A percentile compares a stretch with the other conserved stretches of the same genome.
Conservation (phyloP, 2,113 vertebrate species). For the Myiozetetes cayanensis region DNA sequence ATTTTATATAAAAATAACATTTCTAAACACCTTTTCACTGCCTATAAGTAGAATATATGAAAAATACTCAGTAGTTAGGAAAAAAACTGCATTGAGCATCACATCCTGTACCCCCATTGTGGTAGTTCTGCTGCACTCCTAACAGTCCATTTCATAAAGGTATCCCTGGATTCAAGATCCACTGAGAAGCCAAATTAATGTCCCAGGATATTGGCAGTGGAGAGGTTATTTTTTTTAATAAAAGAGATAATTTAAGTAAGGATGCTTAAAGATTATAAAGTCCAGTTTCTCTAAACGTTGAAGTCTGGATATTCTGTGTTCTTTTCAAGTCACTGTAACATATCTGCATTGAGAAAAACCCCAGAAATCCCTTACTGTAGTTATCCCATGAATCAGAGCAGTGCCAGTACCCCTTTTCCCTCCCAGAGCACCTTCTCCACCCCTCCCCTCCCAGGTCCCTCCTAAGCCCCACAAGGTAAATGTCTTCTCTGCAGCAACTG, state of each 20-base stretch:
- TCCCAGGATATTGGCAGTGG: not conserved
- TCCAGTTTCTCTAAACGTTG: not conserved
- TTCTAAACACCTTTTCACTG: conserved; percentile 2
- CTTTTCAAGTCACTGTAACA: not conserved
- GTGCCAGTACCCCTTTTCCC: not conserved
- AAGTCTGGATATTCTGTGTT: not conserved
- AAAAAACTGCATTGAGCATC: not conserved
- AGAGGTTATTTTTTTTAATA: not conserved
- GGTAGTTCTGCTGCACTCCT: not conserved
- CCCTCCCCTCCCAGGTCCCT: not conserved
- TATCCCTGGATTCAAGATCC: not conserved
- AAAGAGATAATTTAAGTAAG: not conserved
- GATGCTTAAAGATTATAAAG: not conserved
- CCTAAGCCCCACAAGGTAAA: not conserved
- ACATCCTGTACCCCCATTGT: not conserved
- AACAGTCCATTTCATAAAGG: not conserved
- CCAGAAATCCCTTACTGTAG: not conserved
- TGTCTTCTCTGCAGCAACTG: not conserved
- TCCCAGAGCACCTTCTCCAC: not conserved
- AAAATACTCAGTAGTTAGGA: not conserved
- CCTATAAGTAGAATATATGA: not conserved
- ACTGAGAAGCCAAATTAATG: not conserved
- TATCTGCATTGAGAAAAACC: not conserved
- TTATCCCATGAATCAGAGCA: not conserved
- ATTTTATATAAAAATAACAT: conserved; percentile 6